Evolutionary conservation across 2,888 invertebrate species (phyloP), one percentile per base, ranked within the genome.

Genomic region (Pterostichus niger): DNA sequence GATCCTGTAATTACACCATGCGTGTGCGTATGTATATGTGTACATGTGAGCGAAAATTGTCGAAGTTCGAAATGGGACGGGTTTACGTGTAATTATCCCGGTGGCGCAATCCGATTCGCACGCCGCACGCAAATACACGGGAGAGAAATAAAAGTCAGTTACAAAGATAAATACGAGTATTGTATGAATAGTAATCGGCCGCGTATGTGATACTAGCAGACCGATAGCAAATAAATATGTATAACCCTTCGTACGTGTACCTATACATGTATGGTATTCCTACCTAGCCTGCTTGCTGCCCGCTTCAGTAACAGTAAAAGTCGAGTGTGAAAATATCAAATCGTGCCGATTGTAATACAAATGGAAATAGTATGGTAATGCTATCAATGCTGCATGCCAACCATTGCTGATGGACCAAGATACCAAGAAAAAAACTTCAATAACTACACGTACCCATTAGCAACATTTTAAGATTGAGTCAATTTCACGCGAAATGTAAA

Each of bases 81-180:
- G 59, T 59, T 59, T 56, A 56, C 59, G 77, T 77, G 77, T 77
- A 77, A 77, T 77, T 77, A 77, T 77, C 77, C 77, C 77, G 11
- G 59, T 33, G 77, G 79, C 79, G 64, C 61, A 61, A 79, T 64
- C 46, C 77, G 59, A 77, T 40, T 64, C 64, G 79, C 64, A 49
- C 49, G 31, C 31, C 49, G 15, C 49, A 46, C 49, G 64, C 84
- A 84, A 85, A 85, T 85, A 84, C 86, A 84, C 85, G 84, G 82
- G 85, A 85, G 86, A 82, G 84, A 84, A 84, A 86, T 86, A 86
- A 86, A 85, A 85, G 86, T 86, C 86, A 85, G 85, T 86, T 86
- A 86, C 84, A 84, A 85, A 85, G 86, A 85, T 85, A 86, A 86
- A 86, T 86, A 84, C 84, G 84, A 83, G 82, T 78, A 83, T 78